A percentile compares a stretch with the other conserved stretches of the same genome.
phyloP scores from a whole-genome alignment of 2,797 vertebrate species.

The Petrocephalus sullivani region DNA sequence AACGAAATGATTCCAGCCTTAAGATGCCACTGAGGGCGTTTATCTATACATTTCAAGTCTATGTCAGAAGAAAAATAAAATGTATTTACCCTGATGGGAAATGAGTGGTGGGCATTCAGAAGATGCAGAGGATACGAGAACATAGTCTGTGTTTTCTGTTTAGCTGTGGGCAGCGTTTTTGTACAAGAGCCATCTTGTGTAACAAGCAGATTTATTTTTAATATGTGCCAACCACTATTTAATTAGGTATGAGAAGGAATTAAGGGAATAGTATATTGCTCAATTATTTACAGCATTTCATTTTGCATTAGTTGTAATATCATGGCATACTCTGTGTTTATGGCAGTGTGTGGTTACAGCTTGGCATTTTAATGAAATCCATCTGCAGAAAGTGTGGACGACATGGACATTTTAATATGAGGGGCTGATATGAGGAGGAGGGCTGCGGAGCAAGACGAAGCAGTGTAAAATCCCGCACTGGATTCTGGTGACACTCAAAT shows the following conservation, averaged over 20 bases:
- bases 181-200: conserved; percentile 45
- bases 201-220: conserved; percentile 40
- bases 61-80: conserved; percentile 32
- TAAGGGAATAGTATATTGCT: conserved; percentile 42
- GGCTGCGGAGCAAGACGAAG: conserved; percentile 8
- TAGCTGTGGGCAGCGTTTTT: conserved; percentile 32
- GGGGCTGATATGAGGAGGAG: conserved; percentile 26
- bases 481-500: conserved; percentile 12
- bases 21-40: conserved; percentile 43
- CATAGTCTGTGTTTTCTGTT: background rate
- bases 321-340: conserved; percentile 60
- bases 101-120: conserved; percentile 36
- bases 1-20: conserved; percentile 41
- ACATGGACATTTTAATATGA: conserved; percentile 57
- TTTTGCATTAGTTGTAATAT: conserved; percentile 62
- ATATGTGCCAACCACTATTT: conserved; percentile 29
- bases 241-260: conserved; percentile 37
- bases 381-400: conserved; percentile 56
- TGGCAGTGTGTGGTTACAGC: conserved; percentile 63
- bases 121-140: conserved; percentile 7
- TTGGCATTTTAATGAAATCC: conserved; percentile 73
- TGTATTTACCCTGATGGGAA: conserved; percentile 35
- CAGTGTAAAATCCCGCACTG: background rate
- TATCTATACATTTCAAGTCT: conserved; percentile 23
- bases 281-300: conserved; percentile 48